Percentiles rank a stretch among this genome's conserved stretches.
phyloP scores from a whole-genome alignment of 2,888 invertebrate species.

The Pristionchus exspectatus region DNA sequence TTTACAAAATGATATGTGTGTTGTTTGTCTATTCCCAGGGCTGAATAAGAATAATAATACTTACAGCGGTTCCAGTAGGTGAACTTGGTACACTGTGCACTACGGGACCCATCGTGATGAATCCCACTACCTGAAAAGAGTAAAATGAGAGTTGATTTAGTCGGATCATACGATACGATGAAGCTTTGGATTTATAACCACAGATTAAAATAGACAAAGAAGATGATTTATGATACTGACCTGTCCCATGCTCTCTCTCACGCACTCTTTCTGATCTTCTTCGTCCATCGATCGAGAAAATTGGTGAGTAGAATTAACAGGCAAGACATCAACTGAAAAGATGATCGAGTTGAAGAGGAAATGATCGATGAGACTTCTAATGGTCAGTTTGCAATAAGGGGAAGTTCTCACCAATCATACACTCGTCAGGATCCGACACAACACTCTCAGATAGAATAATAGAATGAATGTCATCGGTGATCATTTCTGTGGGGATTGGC shows the following conservation, averaged over 20 bases:
- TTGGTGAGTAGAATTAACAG: not conserved
- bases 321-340: not conserved
- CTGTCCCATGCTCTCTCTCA: not conserved
- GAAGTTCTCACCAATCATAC: not conserved
- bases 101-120: not conserved
- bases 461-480: not conserved
- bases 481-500: not conserved
- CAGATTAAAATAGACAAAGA: too few species aligned
- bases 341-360: not conserved
- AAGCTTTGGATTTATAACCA: too few species aligned
- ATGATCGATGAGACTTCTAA: not conserved
- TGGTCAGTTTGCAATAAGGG: not conserved
- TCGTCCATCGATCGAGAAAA: not conserved
- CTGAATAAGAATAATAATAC: not conserved
- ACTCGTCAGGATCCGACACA: not conserved
- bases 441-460: not conserved
- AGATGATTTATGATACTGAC: not conserved
- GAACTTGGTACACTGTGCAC: not conserved
- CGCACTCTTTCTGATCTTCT: not conserved
- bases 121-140: not conserved
- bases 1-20: too few species aligned
- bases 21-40: too few species aligned
- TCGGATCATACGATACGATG: too few species aligned
- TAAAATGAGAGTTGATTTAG: too few species aligned
- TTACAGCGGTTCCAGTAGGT: not conserved